Evolutionary conservation across 2,797 vertebrate genomes (phyloP).

Genomic region (Sphenodon punctatus): DNA sequence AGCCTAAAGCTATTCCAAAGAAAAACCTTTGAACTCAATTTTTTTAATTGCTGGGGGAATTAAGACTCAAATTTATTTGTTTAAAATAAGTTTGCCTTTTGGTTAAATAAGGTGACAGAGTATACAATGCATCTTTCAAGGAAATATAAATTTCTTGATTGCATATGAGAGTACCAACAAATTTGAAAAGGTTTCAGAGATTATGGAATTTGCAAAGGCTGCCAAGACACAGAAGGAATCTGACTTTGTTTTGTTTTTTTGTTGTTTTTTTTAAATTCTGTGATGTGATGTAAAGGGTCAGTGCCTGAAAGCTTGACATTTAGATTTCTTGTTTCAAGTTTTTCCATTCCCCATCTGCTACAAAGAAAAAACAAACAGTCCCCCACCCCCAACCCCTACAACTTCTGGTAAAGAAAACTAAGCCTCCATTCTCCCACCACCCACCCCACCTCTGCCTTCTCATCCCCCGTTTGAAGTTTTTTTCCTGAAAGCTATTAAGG

Average conservation of each 20-base stretch:
- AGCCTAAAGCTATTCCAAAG: background rate
- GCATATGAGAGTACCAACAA: background rate
- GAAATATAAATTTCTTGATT: constrained; percentile 13
- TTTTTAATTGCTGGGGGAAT: constrained; percentile 9
- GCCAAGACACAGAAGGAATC: constrained; percentile 18
- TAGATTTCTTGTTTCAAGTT: background rate
- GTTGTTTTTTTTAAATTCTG: no score
- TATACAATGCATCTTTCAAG: constrained; percentile 13
- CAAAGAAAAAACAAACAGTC: rapidly evolving
- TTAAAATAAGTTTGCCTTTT: background rate
- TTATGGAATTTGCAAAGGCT: background rate
- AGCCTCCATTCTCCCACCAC: background rate
- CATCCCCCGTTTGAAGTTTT: background rate
- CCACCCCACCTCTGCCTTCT: no score
- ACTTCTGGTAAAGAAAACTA: background rate
- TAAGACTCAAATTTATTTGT: background rate
- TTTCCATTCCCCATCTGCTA: no score
- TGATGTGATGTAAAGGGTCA: no score
- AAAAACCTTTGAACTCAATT: constrained; percentile 4
- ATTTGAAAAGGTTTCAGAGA: background rate
- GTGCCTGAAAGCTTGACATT: background rate
- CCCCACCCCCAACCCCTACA: no score
- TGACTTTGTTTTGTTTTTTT: background rate
- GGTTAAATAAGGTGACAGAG: background rate
- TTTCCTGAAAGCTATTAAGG: constrained; percentile 22